Percentiles rank a stretch among this genome's conserved stretches.
These are phyloP conservation scores for Prochilodus magdalenae DNA, from an alignment of 2,113 vertebrate species.

Conservation along the genomic window DNA sequence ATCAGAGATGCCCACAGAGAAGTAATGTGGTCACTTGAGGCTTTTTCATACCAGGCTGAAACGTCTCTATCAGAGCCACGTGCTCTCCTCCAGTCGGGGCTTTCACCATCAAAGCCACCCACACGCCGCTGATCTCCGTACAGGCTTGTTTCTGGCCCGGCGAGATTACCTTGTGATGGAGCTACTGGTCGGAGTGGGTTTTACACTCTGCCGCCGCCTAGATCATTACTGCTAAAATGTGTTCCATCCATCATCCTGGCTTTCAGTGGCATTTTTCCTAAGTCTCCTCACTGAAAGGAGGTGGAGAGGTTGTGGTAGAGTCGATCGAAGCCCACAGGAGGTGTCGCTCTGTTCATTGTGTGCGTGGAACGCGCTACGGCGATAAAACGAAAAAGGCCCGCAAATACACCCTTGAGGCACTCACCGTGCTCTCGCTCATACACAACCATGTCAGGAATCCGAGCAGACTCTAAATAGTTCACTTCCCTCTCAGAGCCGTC, in stretches of 20 bases:
- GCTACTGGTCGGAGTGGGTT: constrained; percentile 47
- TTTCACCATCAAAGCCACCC: constrained; percentile 61
- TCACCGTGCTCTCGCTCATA: constrained; percentile 23
- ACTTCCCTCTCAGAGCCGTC: constrained; percentile 24
- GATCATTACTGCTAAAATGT: constrained; percentile 80
- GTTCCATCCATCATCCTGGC: constrained; percentile 71
- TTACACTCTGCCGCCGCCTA: constrained; percentile 86
- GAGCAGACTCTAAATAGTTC: constrained; percentile 13
- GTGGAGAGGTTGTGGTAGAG: constrained; percentile 38
- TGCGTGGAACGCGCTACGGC: constrained; percentile 16
- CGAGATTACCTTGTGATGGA: constrained; percentile 60
- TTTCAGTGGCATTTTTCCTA: constrained; percentile 42
- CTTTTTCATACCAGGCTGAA: constrained; percentile 62
- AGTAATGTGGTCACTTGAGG: constrained; percentile 61
- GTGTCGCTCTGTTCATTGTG: constrained; percentile 32
- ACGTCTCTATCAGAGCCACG: constrained; percentile 59
- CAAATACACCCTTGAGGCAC: constrained; percentile 44
- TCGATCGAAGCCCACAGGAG: constrained; percentile 43
- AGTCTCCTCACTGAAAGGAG: constrained; percentile 48
- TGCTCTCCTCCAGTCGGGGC: constrained; percentile 55
- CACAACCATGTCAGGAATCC: constrained; percentile 32
- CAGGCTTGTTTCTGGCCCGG: constrained; percentile 38
- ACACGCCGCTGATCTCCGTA: constrained; percentile 30
- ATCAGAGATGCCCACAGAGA: constrained; percentile 45
- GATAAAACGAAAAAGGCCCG: constrained; percentile 16